Conservation (phyloP, 1,140 invertebrate species). For the Ceratosolen fusciceps region DNA sequence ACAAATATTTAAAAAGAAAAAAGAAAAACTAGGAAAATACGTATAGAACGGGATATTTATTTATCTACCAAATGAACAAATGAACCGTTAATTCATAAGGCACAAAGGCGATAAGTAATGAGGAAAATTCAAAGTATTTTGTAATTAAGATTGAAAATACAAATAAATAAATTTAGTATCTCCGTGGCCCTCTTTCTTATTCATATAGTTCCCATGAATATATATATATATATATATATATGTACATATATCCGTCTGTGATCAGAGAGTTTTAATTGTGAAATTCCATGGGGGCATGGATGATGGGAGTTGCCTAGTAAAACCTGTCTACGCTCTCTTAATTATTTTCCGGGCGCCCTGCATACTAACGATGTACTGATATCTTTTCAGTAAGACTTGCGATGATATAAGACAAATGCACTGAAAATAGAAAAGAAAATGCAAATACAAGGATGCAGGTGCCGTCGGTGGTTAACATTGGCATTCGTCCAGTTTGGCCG, state of each 20-base stretch:
- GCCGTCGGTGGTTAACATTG: conserved; percentile 55
- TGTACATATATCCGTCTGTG: too few species aligned
- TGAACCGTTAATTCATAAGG: conserved; percentile 29
- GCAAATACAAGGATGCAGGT: neutral
- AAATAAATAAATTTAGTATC: neutral
- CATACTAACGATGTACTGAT: neutral
- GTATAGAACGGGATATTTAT: conserved; percentile 10
- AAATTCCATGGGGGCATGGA: conserved; percentile 34
- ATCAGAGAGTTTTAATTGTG: conserved; percentile 40
- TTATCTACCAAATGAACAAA: conserved; percentile 28
- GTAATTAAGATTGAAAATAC: conserved; percentile 40
- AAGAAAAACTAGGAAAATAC: too few species aligned
- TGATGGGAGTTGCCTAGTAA: neutral
- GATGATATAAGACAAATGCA: conserved; percentile 17
- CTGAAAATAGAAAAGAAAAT: neutral
- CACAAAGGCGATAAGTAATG: neutral
- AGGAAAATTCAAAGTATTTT: conserved; percentile 36
- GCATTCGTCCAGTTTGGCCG: conserved; percentile 54
- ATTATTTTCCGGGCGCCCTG: conserved; percentile 38
- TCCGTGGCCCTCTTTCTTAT: neutral
- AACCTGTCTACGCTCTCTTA: conserved; percentile 19
- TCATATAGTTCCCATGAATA: neutral
- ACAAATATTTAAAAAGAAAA: too few species aligned
- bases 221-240: too few species aligned
- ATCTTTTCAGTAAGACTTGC: conserved; percentile 45